Percentiles rank a stretch among this genome's conserved stretches.
Evolutionary conservation across 2,113 vertebrate genomes (phyloP).

Genomic region (Mormyrus iriodes): DNA sequence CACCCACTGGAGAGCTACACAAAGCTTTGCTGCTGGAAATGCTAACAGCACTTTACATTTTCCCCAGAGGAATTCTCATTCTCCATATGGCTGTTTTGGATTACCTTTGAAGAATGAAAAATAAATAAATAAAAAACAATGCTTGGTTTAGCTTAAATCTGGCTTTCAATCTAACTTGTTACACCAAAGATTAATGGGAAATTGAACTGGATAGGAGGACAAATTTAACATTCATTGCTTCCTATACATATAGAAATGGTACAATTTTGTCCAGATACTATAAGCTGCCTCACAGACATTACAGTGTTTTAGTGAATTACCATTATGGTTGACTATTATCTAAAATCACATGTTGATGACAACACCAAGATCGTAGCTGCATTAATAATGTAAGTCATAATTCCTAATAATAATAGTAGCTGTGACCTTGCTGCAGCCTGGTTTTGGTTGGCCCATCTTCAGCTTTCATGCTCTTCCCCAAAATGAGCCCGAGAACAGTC

Average conservation of each 20-base stretch:
- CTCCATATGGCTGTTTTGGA: neutral
- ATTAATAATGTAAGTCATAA: neutral
- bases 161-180: neutral
- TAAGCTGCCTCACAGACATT: neutral
- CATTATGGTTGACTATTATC: neutral
- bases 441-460: neutral
- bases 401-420: neutral
- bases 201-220: neutral
- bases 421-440: neutral
- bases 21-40: neutral
- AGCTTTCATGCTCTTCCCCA: neutral
- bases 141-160: neutral
- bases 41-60: neutral
- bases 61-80: neutral
- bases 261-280: neutral
- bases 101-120: neutral
- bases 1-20: neutral
- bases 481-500: neutral
- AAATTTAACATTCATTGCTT: neutral
- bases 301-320: no score
- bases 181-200: neutral
- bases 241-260: neutral
- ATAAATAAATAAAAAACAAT: neutral
- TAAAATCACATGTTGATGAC: slow-evolving; percentile 3
- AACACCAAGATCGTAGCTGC: neutral